Percentiles rank a stretch among this genome's conserved stretches.
Conservation (phyloP, 1,140 invertebrate species). For the Pygmarrhopalites habei region DNA sequence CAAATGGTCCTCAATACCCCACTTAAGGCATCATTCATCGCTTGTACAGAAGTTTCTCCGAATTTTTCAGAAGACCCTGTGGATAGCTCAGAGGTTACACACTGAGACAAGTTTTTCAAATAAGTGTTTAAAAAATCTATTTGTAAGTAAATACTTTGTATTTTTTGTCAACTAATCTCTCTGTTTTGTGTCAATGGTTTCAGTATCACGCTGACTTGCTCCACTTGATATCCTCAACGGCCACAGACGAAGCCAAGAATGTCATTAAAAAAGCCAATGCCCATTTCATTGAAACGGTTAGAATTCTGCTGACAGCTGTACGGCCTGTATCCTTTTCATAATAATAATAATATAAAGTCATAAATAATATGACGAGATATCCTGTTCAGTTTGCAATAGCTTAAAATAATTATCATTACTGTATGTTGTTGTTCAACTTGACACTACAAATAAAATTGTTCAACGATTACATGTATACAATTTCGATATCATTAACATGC, state of each 20-base stretch:
- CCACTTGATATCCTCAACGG: constrained; percentile 40
- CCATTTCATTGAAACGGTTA: constrained; percentile 44
- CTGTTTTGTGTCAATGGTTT: too few relatives aligned
- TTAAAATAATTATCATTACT: too few relatives aligned
- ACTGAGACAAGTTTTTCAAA: too few relatives aligned
- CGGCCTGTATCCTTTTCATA: constrained; percentile 34
- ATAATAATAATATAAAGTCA: not conserved
- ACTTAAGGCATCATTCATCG: constrained; percentile 36
- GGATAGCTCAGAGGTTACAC: constrained; percentile 34
- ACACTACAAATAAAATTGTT: too few relatives aligned
- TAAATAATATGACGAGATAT: too few relatives aligned
- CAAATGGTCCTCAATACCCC: constrained; percentile 41
- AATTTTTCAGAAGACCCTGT: constrained; percentile 39
- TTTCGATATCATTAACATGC: too few relatives aligned
- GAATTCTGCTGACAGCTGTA: constrained; percentile 24
- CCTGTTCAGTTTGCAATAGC: too few relatives aligned
- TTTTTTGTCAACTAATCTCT: not conserved
- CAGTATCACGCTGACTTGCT: constrained; percentile 47
- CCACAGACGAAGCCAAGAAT: constrained; percentile 40
- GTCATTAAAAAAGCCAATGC: constrained; percentile 41
- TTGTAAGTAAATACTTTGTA: too few relatives aligned
- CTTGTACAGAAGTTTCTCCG: constrained; percentile 41
- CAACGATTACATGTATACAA: too few relatives aligned
- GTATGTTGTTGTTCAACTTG: too few relatives aligned
- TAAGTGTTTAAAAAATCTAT: too few relatives aligned